phyloP scores from a whole-genome alignment of 1,140 invertebrate genomes.

The Aphis gossypii region DNA sequence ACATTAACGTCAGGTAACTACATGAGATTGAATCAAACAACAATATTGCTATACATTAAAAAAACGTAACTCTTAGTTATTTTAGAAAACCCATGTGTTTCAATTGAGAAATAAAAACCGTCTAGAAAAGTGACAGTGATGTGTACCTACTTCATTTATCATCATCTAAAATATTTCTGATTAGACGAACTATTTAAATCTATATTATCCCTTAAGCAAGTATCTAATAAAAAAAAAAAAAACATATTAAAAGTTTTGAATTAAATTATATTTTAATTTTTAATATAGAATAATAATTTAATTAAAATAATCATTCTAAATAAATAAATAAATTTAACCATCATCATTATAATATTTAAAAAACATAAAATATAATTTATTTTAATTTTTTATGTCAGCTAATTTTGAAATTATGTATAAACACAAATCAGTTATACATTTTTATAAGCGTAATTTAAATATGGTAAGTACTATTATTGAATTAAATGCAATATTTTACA shows the following conservation, averaged over 20 bases:
- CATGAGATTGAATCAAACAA: too few relatives aligned
- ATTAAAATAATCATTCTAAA: not conserved
- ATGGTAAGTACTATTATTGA: not conserved
- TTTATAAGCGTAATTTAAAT: too few relatives aligned
- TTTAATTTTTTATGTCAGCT: too few relatives aligned
- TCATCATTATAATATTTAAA: not conserved
- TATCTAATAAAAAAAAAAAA: not conserved
- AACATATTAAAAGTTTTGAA: not conserved
- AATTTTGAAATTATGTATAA: too few relatives aligned
- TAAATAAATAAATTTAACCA: not conserved
- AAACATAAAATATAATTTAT: not conserved
- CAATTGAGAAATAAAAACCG: not conserved
- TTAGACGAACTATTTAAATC: not conserved
- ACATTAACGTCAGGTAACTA: too few relatives aligned
- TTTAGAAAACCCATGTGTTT: not conserved
- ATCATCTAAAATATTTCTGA: conserved; percentile 19
- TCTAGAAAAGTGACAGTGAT: not conserved
- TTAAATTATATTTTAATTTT: not conserved
- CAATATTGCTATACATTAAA: not conserved
- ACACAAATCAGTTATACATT: too few relatives aligned
- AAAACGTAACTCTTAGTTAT: not conserved
- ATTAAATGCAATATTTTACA: not conserved
- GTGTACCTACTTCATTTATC: conserved; percentile 22
- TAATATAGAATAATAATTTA: too few relatives aligned
- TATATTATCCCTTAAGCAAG: too few relatives aligned